These are phyloP conservation scores for Apocrypta bakeri DNA, from an alignment of 1,140 invertebrate genomes.

Conservation along the genomic window DNA sequence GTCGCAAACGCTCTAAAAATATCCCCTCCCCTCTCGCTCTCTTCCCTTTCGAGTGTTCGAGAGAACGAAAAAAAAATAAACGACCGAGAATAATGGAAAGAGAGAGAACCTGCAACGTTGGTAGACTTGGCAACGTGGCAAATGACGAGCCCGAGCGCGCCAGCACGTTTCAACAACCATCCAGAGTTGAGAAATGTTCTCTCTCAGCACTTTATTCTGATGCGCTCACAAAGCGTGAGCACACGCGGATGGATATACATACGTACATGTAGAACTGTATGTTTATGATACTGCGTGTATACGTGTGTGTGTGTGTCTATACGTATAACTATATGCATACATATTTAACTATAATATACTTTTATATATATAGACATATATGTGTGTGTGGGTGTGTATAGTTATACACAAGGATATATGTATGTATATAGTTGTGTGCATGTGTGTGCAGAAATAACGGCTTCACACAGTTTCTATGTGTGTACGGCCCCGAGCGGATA, in stretches of 20 bases:
- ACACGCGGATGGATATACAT: neutral
- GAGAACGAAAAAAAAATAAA: neutral
- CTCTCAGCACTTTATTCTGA: conserved; percentile 22
- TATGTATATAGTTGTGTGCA: no score
- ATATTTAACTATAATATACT: no score
- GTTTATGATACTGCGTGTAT: neutral
- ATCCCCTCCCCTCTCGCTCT: neutral
- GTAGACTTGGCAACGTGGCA: conserved; percentile 36
- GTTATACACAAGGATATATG: no score
- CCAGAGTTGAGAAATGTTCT: conserved; percentile 48
- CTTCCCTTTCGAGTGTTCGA: neutral
- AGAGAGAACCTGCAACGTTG: neutral
- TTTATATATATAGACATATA: no score
- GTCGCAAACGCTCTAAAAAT: conserved; percentile 43
- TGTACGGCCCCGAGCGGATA: conserved; percentile 31
- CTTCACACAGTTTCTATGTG: conserved; percentile 23
- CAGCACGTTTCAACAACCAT: conserved; percentile 45
- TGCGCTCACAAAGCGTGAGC: neutral
- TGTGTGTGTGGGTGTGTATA: no score
- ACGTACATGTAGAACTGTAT: neutral
- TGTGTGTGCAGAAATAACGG: neutral
- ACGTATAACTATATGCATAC: no score
- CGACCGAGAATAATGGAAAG: neutral
- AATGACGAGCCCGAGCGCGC: neutral
- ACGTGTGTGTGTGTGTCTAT: neutral